Conservation (phyloP, 1,140 invertebrate species). For the Drosophila watanabei region DNA sequence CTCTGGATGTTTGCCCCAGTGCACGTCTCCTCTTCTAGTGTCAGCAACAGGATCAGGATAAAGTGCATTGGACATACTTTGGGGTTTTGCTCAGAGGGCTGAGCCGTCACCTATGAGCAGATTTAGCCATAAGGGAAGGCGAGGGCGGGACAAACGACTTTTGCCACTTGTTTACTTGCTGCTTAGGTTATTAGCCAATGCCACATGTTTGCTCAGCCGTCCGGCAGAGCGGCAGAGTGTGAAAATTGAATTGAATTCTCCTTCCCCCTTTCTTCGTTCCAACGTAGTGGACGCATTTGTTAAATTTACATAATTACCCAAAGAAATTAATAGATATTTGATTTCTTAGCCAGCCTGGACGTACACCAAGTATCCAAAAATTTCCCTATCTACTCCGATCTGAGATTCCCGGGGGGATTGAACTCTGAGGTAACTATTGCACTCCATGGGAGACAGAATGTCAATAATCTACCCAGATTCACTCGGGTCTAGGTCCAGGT, state of each 20-base stretch:
- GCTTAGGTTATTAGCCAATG: slow-evolving; percentile 82
- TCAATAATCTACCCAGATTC: slow-evolving; percentile 36
- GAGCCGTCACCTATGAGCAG: background rate
- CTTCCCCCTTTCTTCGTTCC: background rate
- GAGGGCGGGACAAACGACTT: slow-evolving; percentile 21
- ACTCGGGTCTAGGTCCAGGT: slow-evolving; percentile 51
- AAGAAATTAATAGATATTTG: slow-evolving; percentile 58
- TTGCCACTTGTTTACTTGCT: slow-evolving; percentile 65
- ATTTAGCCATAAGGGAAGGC: slow-evolving; percentile 14
- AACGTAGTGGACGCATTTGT: slow-evolving; percentile 9
- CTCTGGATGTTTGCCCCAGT: background rate
- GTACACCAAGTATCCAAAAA: slow-evolving; percentile 64
- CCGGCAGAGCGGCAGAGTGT: slow-evolving; percentile 24
- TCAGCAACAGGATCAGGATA: slow-evolving; percentile 60
- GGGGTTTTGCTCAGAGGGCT: slow-evolving; percentile 27
- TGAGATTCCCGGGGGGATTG: slow-evolving; percentile 21
- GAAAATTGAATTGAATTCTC: slow-evolving; percentile 57
- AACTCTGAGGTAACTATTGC: slow-evolving; percentile 31
- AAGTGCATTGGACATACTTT: slow-evolving; percentile 61
- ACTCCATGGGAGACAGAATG: slow-evolving; percentile 42
- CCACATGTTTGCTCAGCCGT: slow-evolving; percentile 62
- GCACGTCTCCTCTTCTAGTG: slow-evolving; percentile 15
- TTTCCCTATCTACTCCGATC: slow-evolving; percentile 49
- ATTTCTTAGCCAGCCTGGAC: slow-evolving; percentile 21
- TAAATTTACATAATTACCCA: slow-evolving; percentile 65